Evolutionary conservation across 1,140 invertebrate species (phyloP).

Genomic region (Physella acuta): DNA sequence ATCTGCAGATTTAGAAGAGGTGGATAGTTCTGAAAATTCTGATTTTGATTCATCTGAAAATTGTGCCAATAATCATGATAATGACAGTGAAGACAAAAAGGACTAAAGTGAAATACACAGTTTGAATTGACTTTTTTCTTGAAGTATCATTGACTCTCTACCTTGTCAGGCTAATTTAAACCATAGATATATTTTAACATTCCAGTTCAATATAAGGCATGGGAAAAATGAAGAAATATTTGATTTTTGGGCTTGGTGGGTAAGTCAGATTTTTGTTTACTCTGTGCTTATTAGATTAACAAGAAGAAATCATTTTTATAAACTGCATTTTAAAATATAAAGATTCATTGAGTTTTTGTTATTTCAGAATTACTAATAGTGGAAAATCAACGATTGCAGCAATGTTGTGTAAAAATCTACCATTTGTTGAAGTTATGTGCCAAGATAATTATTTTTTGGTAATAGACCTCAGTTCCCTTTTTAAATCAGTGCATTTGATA

Average conservation of each 20-base stretch:
- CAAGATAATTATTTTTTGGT: constrained; percentile 15
- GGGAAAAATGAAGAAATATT: constrained; percentile 5
- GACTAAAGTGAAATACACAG: not conserved
- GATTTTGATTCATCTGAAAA: not conserved
- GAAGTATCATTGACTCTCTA: too few species aligned
- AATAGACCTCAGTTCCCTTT: not conserved
- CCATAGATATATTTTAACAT: not conserved
- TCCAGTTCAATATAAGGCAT: too few species aligned
- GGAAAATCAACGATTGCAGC: constrained; percentile 4
- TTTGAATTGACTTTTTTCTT: not conserved
- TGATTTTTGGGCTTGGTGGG: constrained; percentile 14
- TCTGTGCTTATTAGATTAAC: not conserved
- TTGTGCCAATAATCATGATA: not conserved
- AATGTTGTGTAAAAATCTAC: constrained; percentile 2
- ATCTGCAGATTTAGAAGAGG: too few species aligned
- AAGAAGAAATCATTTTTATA: not conserved
- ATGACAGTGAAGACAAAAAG: not conserved
- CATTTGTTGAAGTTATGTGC: not conserved
- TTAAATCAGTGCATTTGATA: not conserved
- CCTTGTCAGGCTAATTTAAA: not conserved
- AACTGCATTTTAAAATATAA: not conserved
- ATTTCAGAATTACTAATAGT: constrained; percentile 4
- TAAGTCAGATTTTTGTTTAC: not conserved
- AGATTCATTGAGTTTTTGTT: not conserved
- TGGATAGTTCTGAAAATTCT: too few species aligned